phyloP scores from a whole-genome alignment of 2,888 invertebrate genomes.

The Torymus texanus region DNA sequence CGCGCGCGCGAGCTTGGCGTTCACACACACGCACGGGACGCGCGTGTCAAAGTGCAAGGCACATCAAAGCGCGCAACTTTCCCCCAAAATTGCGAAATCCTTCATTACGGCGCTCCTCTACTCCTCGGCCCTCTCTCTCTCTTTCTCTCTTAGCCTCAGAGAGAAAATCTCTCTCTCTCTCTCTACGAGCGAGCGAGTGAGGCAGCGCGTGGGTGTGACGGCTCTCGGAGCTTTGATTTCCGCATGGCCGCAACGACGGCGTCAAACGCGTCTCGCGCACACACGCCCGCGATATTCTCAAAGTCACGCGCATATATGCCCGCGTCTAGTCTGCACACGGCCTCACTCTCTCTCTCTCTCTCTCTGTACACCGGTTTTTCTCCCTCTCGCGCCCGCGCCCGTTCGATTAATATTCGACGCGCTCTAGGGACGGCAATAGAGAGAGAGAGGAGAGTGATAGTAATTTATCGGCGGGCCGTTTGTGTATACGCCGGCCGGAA shows the following conservation, averaged over 20 bases:
- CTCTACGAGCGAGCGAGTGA: background rate
- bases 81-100: slow-evolving; percentile 53
- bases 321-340: slow-evolving; percentile 2
- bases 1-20: background rate
- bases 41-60: background rate
- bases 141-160: background rate
- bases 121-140: background rate
- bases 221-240: slow-evolving; percentile 50
- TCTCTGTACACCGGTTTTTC: slow-evolving; percentile 12
- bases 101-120: slow-evolving; percentile 39
- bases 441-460: background rate
- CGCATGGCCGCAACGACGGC: slow-evolving; percentile 27
- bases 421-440: background rate
- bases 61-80: slow-evolving; percentile 45
- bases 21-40: background rate
- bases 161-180: background rate
- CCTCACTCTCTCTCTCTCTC: too few relatives aligned
- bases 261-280: slow-evolving; percentile 39
- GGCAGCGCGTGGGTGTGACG: slow-evolving; percentile 47
- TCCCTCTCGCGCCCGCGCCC: background rate
- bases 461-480: slow-evolving; percentile 33
- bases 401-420: slow-evolving; percentile 43
- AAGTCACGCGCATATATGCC: background rate
- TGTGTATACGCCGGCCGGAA: slow-evolving; percentile 29
- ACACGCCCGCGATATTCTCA: slow-evolving; percentile 2